phyloP scores from a whole-genome alignment of 2,888 invertebrate genomes.

The Sarcophaga subvicina region DNA sequence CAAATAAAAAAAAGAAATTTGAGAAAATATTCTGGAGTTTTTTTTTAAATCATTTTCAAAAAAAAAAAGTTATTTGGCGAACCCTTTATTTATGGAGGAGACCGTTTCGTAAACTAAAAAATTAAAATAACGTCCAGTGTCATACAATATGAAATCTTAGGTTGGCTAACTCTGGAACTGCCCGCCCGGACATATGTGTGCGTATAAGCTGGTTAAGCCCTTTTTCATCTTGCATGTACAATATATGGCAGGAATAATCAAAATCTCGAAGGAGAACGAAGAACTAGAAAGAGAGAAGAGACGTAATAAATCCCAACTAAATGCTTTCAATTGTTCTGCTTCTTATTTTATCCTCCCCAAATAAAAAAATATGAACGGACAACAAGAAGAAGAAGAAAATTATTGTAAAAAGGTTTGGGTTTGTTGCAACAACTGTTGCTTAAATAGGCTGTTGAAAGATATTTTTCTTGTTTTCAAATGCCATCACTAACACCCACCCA shows the following conservation, averaged over 20 bases:
- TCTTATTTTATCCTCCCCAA: background rate
- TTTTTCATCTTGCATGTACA: background rate
- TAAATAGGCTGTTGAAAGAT: conserved; percentile 13
- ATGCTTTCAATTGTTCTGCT: background rate
- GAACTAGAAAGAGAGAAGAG: background rate
- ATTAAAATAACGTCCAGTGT: no score
- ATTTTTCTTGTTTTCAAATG: background rate
- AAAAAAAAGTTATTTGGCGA: no score
- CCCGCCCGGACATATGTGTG: no score
- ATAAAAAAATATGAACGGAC: background rate
- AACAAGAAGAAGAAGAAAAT: background rate
- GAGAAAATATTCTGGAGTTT: no score
- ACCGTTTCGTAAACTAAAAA: no score
- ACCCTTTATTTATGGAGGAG: no score
- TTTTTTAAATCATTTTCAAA: no score
- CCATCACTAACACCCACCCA: background rate
- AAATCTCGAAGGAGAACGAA: background rate
- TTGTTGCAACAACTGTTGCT: conserved; percentile 24
- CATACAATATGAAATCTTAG: no score
- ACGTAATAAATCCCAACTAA: background rate
- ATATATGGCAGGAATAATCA: background rate
- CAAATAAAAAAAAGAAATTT: no score
- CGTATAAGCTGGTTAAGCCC: background rate
- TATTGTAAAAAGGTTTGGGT: background rate
- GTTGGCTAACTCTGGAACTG: no score